These are phyloP conservation scores for Drosophila lacicola DNA, from an alignment of 2,888 invertebrate species.

Conservation along the genomic window DNA sequence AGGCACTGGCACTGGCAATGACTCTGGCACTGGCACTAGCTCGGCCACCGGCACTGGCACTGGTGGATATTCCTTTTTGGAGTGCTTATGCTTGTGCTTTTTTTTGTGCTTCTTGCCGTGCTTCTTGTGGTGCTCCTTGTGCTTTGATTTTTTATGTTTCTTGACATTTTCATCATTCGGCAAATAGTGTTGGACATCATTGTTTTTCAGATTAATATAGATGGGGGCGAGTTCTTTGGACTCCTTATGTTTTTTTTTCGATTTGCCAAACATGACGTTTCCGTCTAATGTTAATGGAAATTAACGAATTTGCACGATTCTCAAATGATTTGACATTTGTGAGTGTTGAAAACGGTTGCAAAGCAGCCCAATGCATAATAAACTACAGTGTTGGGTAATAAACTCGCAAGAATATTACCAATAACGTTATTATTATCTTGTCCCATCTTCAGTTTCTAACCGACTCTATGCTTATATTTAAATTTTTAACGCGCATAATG, in stretches of 20 bases:
- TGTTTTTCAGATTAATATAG: too few species aligned
- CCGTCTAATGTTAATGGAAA: neutral
- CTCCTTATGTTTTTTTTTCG: neutral
- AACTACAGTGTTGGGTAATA: neutral
- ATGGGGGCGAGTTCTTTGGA: neutral
- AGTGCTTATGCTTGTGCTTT: neutral
- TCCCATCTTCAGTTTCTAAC: too few species aligned
- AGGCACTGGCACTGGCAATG: neutral
- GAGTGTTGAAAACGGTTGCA: slow-evolving; percentile 1
- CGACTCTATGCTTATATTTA: too few species aligned
- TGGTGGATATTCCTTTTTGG: neutral
- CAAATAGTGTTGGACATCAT: neutral
- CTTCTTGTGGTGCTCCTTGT: neutral
- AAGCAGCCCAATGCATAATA: neutral
- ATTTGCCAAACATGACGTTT: neutral
- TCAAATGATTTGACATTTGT: slow-evolving; percentile 1
- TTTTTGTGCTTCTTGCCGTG: neutral
- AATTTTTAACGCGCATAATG: too few species aligned
- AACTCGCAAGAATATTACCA: neutral
- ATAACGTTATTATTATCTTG: too few species aligned
- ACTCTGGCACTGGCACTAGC: neutral
- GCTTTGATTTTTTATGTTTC: neutral
- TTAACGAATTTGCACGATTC: neutral
- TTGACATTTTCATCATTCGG: neutral
- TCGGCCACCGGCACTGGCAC: too few species aligned